Conservation (phyloP, 30 jellyfish, hydroid and myxozoan genomes). For the Catostylus mosaicus region DNA sequence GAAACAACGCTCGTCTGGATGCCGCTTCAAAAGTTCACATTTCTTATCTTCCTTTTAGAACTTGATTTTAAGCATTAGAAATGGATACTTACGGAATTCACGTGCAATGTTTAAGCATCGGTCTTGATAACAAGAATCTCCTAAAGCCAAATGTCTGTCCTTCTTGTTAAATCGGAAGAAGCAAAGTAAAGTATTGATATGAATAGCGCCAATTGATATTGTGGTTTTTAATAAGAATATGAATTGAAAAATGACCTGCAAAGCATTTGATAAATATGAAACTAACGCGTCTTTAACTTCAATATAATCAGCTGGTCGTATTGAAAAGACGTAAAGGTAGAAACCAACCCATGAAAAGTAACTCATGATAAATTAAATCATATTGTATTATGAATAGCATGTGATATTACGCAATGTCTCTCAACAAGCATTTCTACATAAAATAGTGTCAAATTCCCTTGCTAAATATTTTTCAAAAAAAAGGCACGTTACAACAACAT, state of each 20-base stretch:
- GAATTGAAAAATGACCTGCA: conserved; percentile 5
- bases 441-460: no score
- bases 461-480: no score
- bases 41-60: no score
- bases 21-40: no score
- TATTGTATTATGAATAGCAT: background rate
- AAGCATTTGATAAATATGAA: conserved; percentile 4
- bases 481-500: no score
- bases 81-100: no score
- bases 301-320: conserved; percentile 32
- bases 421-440: background rate
- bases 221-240: conserved; percentile 1
- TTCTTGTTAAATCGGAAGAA: background rate
- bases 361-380: conserved; percentile 3
- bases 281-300: conserved; percentile 21
- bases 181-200: background rate
- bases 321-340: background rate
- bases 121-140: background rate
- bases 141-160: background rate
- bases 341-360: conserved; percentile 4
- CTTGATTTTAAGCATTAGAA: no score
- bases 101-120: no score
- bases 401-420: background rate
- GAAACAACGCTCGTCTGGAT: no score
- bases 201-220: background rate